Percentiles rank a stretch among this genome's conserved stretches.
These are phyloP conservation scores for Holothuria glaberrima DNA, from an alignment of 35 echinoderm and acorn worm genomes.

Conservation along the genomic window DNA sequence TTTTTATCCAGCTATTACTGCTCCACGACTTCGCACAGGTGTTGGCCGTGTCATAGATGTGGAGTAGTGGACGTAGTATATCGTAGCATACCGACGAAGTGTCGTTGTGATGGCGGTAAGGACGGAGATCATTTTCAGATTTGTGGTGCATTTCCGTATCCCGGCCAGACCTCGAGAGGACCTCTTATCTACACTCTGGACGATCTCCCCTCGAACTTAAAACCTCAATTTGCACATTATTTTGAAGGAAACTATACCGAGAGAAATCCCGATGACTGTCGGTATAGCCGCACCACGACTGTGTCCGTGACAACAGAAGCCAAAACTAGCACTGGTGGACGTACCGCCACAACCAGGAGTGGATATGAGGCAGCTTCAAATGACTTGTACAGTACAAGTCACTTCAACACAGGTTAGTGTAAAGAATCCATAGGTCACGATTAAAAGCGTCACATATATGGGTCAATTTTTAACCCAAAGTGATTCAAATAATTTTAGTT, in stretches of 20 bases:
- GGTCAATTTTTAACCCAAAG: too few relatives aligned
- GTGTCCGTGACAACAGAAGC: too few relatives aligned
- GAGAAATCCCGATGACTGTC: too few relatives aligned
- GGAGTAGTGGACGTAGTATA: not conserved
- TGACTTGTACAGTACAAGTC: too few relatives aligned
- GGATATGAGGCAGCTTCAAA: too few relatives aligned
- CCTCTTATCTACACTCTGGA: not conserved
- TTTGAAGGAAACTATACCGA: conserved; percentile 5
- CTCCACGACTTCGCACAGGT: not conserved
- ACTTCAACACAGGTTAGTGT: too few relatives aligned
- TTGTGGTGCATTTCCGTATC: not conserved
- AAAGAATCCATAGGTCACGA: too few relatives aligned
- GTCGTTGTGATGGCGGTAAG: conserved; percentile 4
- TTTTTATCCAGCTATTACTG: not conserved
- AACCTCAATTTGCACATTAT: not conserved
- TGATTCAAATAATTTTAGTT: too few relatives aligned
- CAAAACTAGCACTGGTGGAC: too few relatives aligned
- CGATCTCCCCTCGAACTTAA: not conserved
- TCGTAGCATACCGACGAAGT: not conserved
- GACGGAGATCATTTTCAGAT: not conserved
- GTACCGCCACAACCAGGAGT: too few relatives aligned
- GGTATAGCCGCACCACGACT: too few relatives aligned
- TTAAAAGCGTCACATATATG: too few relatives aligned
- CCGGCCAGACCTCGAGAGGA: not conserved
- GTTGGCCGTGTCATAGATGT: conserved; percentile 12